Base-by-base conservation (phyloP, 2,113 vertebrate species). In the Indicator indicator region DNA sequence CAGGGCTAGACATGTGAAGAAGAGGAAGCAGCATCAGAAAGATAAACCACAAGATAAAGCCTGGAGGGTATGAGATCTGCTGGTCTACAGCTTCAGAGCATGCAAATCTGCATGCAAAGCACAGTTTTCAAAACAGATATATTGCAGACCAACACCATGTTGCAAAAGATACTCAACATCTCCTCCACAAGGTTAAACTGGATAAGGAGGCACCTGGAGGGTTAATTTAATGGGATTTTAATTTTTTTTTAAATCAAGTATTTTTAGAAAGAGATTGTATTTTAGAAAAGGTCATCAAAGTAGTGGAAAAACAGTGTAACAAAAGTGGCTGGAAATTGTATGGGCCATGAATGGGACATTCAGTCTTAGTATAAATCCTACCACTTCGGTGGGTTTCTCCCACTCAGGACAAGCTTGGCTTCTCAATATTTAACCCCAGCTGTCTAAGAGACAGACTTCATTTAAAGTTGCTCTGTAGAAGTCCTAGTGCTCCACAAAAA, bases 31-130 rank as follows among this genome's bases (percentile, higher is more conserved):
- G 88, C 90, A 93, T 92, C 96, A 96, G 78, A 95, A 83, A 92
- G 89, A 95, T 93, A 88, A 96, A 96, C 97, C 97, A 91, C 97
- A 96, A 97, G 97, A 97, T 96, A 96, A 93, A 85, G 83, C 80
- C 52, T 83, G 67, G 72, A 94, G 94, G 96, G 95, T 95, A 89
- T 94, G 86, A 96, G 88, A 93, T 65, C 93, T 93, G 91, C 75
- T 77, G 78, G 52, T 59, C 89, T 94, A 38, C 48, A 93, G 78
- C 83, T 94, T 94, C 62, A 65, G 84, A 89, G 79, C 65, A 33
- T 85, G 70, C 90, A 67, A 90, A 86, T 59, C 54, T 72, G 86
- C 87, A 74, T 42, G 72, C 69, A 86, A 92, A 94, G 92, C 1
- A 5, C 42, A 67, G 23, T 62, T 78, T 88, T 50, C 21, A 95